Base-by-base conservation (phyloP, 2,888 invertebrate species). In the Eustalomyia histrio region DNA sequence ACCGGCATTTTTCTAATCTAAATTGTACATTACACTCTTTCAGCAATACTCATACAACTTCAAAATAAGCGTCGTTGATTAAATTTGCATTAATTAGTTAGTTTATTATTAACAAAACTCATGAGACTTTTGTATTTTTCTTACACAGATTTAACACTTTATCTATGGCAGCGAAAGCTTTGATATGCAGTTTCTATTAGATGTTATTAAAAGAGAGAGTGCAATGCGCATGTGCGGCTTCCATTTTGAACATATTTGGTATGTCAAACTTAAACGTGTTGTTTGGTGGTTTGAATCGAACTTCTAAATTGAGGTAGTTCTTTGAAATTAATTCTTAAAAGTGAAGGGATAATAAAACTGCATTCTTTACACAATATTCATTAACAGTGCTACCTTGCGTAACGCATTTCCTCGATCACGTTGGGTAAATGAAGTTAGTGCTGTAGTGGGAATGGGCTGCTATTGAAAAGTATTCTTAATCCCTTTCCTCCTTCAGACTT, bases 1-100 rank as follows among this genome's bases (percentile, higher is more conserved):
- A 81, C 81, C 74, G 71, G 81, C 74, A 69, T 64, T 71, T 78
- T 53, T 65, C 73, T 79, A 55, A 73, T 63, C 67, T 73, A 79
- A 73, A 14, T 72, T 76, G 76, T 78, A 76, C 69, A 69, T 76
- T 76, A 74, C 43, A 69, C 80, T 73, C 72, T 76, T 67, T 67
- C 68, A 63, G 43, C 52, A 63, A 64, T 12, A 39, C 3, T 29
- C 29, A 1, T 29, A 29, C 29, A 29, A 29, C 29, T 29, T 29
- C 3, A 24, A 47, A 69, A n/a, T n/a, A 35, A 57, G 29, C 57
- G 52, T 18, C 64, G 39, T 58, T 52, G 63, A 50, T 57, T 69
- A 55, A 18, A 75, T 61, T 65, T 52, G 47, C 21, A 68, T 75
- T 76, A 24, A 57, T 63, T 76, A 16, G 9, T 33, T 61, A 47